phyloP scores from a whole-genome alignment of 2,113 vertebrate genomes.

The Petrocephalus microphthalmus region DNA sequence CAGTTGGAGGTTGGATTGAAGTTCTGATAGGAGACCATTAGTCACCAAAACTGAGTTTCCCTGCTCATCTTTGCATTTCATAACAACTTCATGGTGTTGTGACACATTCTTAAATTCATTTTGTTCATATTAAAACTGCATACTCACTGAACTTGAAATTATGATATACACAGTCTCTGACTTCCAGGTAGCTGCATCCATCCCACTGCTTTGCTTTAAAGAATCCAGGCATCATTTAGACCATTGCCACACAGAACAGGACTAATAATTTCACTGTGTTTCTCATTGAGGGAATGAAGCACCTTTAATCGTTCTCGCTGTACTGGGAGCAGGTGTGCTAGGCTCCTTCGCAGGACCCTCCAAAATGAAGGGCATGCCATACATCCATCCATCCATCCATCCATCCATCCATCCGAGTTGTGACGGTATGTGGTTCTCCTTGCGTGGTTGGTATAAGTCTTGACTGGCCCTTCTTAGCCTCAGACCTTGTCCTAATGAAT shows the following conservation, averaged over 20 bases:
- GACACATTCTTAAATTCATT: neutral
- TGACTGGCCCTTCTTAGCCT: neutral
- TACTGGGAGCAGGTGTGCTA: neutral
- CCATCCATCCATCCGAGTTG: neutral
- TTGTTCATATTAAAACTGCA: neutral
- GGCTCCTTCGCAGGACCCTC: neutral
- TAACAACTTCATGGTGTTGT: neutral
- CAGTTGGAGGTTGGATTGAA: neutral
- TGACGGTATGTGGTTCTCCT: neutral
- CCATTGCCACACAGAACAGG: neutral
- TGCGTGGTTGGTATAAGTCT: neutral
- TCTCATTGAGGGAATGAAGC: neutral
- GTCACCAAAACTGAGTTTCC: neutral
- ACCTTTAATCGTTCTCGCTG: neutral
- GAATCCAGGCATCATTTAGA: neutral
- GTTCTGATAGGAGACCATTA: neutral
- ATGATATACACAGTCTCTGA: neutral
- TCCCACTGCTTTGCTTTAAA: too few relatives aligned
- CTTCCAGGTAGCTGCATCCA: neutral
- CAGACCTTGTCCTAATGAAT: neutral
- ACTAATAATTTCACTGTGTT: neutral
- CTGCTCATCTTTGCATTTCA: neutral
- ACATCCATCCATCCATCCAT: too few relatives aligned
- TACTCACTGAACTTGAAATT: neutral
- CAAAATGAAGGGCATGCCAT: neutral